Base-by-base conservation (phyloP, 2,888 invertebrate genomes). In the Julus scanicus region DNA sequence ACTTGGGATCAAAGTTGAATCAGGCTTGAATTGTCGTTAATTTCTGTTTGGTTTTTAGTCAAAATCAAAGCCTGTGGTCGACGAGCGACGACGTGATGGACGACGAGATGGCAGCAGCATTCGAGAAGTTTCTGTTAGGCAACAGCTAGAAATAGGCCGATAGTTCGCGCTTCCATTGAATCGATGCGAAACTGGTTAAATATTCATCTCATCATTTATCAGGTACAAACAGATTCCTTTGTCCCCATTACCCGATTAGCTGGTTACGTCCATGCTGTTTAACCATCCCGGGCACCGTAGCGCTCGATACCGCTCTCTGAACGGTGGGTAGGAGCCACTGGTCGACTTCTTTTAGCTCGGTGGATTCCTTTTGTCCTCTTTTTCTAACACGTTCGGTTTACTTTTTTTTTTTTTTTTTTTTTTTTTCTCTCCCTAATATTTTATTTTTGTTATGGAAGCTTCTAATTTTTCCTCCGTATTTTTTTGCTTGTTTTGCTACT, bases 61-160 rank as follows among this genome's bases (percentile, higher is more conserved):
- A 87, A 49, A 49, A 40, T n/a, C 87, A 63, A 29, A n/a, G 40
- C n/a, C 37, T 88, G 37, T 88, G 88, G 89, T 89, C 88, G n/a
- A 88, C 88, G 17, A 84, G 37, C 53, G 94, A 94, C 91, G 93
- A 93, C 6, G 94, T 94, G 92, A 94, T 94, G 94, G 94, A 94
- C 89, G 94, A 94, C 91, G 94, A 94, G 91, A 94, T 94, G 90
- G 93, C 94, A 91, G 93, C 92, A 89, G 94, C 94, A 89, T 94
- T 94, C 91, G 93, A 93, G 90, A 93, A 93, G 91, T 94, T 94
- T 91, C 92, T 94, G 88, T 86, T 89, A 87, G 90, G 90, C 13
- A 84, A 87, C 87, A 87, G 80, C 71, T 87, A 87, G 87, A 87
- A 87, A 37, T 48, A 13, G 63, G 63, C 63, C n/a, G n/a, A 15